Evolutionary conservation across 2,888 invertebrate genomes (phyloP).

Genomic region (Himalopsyche anomala): DNA sequence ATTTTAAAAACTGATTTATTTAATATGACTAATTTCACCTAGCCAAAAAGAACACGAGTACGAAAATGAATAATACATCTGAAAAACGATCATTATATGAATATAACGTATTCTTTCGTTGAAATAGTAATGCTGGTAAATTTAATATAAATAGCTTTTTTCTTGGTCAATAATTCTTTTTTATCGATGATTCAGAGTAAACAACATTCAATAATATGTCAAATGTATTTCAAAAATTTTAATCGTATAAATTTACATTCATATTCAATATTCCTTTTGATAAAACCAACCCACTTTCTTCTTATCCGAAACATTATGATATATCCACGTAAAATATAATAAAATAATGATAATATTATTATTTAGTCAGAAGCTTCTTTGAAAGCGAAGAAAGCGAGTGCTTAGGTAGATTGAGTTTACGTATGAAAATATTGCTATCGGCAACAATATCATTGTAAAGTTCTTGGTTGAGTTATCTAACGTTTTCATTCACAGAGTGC

Average conservation of each 20-base stretch:
- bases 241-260: background rate
- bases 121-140: too few relatives aligned
- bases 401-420: constrained; percentile 39
- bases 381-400: constrained; percentile 4
- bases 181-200: too few relatives aligned
- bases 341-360: constrained; percentile 38
- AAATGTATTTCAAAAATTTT: too few relatives aligned
- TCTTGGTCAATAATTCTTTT: too few relatives aligned
- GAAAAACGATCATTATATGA: too few relatives aligned
- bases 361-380: constrained; percentile 29
- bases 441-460: constrained; percentile 55
- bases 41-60: too few relatives aligned
- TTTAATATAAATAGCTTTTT: too few relatives aligned
- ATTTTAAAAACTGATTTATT: too few relatives aligned
- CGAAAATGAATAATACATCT: too few relatives aligned
- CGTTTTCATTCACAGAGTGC: constrained; percentile 53
- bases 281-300: background rate
- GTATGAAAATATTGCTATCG: constrained; percentile 43
- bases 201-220: too few relatives aligned
- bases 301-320: background rate
- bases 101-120: too few relatives aligned
- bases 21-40: too few relatives aligned
- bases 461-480: constrained; percentile 55
- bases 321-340: constrained; percentile 38
- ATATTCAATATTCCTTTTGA: background rate